Evolutionary conservation across 2,113 vertebrate species (phyloP).

Genomic region (Odocoileus hemionus): DNA sequence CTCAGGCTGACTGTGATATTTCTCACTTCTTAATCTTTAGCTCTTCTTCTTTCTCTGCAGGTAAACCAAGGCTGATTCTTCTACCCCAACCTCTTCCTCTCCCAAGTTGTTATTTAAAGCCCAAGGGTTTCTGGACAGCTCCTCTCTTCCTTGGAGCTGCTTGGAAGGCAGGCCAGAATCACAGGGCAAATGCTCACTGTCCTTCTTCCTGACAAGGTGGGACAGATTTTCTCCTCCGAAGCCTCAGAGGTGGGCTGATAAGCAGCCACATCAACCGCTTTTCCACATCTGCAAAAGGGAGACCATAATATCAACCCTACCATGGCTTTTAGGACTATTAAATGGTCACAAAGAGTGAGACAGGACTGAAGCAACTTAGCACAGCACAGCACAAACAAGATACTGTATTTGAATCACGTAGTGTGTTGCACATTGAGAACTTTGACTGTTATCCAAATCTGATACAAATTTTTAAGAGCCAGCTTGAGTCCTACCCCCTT

Average conservation of each 20-base stretch:
- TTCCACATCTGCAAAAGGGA: constrained; percentile 2
- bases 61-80: constrained; percentile 13
- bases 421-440: not conserved
- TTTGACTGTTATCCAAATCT: not conserved
- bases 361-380: not conserved
- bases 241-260: not conserved
- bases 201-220: constrained; percentile 47
- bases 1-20: not conserved
- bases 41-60: not conserved
- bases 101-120: constrained; percentile 52
- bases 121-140: constrained; percentile 26
- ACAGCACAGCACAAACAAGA: not conserved
- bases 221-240: constrained; percentile 16
- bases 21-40: constrained; percentile 21
- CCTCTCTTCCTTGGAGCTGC: not conserved
- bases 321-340: not conserved
- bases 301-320: not conserved
- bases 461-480: constrained; percentile 29
- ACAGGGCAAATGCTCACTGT: not conserved
- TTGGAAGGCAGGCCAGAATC: not conserved
- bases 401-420: not conserved
- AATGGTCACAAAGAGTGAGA: not conserved
- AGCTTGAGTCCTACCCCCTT: constrained; percentile 38
- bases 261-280: not conserved
- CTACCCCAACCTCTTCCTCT: not conserved